Evolutionary conservation across 2,888 invertebrate species (phyloP), one percentile per base, ranked within the genome.

Genomic region (Ceraclea dissimilis): DNA sequence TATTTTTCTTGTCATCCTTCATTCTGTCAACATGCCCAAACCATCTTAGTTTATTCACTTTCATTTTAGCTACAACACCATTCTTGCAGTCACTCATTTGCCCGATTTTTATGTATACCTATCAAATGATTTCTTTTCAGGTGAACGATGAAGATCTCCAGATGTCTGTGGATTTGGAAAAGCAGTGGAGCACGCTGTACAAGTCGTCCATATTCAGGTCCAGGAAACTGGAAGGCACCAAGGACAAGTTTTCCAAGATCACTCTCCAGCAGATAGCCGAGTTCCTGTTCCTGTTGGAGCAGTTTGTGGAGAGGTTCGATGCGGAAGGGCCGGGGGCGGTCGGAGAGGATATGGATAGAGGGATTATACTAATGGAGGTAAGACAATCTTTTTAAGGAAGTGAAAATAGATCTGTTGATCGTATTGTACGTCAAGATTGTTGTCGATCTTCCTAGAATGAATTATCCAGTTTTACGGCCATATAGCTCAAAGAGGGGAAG

Each of bases 221-320:
- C 11, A 80, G 81, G 59, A 84, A 85, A 1, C 70, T 90, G 34
- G 85, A 88, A 66, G 82, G 85, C 54, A 90, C 91, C n/a, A 93
- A 92, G 68, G 86, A 86, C 54, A 85, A 89, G 66, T 95, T 93
- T 72, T 88, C 90, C 10, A 84, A 86, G 66, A 78, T 93, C 65
- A 93, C 90, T 33, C 79, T 85, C 51, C 74, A 79, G 0, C 86
- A 93, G 70, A 92, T 93, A 58, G 74, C 78, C 1, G 79, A 80
- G 20, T 91, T 90, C 71, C 71, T 80, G 34, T 70, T 78, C 34
- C 77, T 84, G 53, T 65, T 84, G 2, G 76, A 77, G 21, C 78
- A 80, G 1, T 93, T 93, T 69, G 80, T 88, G 1, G 80, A 83
- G 63, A 81, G 83, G 65, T 94, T 90, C 66, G 81, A 86, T 60